These are phyloP conservation scores for Agonopterix alstromeriana DNA, from an alignment of 2,888 invertebrate species.

Conservation along the genomic window DNA sequence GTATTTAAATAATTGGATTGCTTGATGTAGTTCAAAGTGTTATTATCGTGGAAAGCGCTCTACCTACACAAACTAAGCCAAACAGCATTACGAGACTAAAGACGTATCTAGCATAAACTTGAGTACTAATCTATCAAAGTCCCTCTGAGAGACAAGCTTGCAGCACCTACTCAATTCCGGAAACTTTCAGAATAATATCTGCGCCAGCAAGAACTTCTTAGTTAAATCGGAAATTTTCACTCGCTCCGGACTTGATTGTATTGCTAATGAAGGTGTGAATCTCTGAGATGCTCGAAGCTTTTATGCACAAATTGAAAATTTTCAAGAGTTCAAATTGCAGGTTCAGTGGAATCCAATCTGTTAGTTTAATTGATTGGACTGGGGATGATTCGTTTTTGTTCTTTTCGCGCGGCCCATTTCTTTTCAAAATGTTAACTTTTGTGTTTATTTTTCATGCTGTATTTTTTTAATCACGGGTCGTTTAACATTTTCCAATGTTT, in stretches of 20 bases:
- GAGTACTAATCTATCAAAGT: slow-evolving; percentile 1
- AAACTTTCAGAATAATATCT: slow-evolving; percentile 15
- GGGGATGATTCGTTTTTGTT: slow-evolving; percentile 5
- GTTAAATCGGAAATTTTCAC: slow-evolving; percentile 40
- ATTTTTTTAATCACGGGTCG: background rate
- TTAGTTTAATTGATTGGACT: slow-evolving; percentile 29
- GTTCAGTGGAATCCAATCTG: slow-evolving; percentile 3
- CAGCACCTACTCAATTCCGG: slow-evolving; percentile 7
- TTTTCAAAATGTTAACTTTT: no score
- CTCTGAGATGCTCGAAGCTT: slow-evolving; percentile 19
- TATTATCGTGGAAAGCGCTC: background rate
- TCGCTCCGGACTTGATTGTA: slow-evolving; percentile 41
- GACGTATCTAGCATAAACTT: background rate
- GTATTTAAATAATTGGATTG: background rate
- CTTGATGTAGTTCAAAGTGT: background rate
- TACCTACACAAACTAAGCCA: background rate
- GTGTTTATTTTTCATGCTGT: background rate
- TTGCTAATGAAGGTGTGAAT: slow-evolving; percentile 54
- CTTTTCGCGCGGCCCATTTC: no score
- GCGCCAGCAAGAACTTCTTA: slow-evolving; percentile 22
- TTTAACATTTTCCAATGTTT: background rate
- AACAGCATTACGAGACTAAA: background rate
- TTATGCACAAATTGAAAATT: slow-evolving; percentile 52
- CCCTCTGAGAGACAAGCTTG: slow-evolving; percentile 2
- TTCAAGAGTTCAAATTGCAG: slow-evolving; percentile 19